phyloP scores from a whole-genome alignment of 2,888 invertebrate species.

The Ommatoiulus sabulosus region DNA sequence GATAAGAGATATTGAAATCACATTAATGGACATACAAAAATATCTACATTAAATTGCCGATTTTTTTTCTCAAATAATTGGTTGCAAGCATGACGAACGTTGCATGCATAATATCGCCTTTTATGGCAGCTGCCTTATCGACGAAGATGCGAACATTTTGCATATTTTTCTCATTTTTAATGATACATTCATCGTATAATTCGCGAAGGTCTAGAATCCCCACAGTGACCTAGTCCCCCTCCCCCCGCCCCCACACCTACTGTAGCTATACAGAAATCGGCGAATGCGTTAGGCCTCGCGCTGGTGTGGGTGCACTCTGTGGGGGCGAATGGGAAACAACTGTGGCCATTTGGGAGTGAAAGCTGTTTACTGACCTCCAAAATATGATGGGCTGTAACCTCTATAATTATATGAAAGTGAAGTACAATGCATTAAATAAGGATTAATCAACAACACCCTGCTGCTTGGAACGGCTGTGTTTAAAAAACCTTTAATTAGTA shows the following conservation, averaged over 20 bases:
- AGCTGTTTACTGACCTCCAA: constrained; percentile 40
- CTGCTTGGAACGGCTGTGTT: constrained; percentile 15
- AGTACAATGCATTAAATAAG: constrained; percentile 24
- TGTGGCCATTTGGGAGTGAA: constrained; percentile 22
- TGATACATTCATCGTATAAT: constrained; percentile 1
- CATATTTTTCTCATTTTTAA: constrained; percentile 11
- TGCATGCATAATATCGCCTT: neutral
- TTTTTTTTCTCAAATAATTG: neutral
- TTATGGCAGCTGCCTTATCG: constrained; percentile 30
- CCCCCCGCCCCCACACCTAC: neutral
- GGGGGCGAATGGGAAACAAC: constrained; percentile 43
- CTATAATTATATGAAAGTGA: constrained; percentile 38
- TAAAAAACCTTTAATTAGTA: constrained; percentile 37
- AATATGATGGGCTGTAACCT: constrained; percentile 40
- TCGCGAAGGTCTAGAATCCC: constrained; percentile 37
- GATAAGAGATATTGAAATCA: neutral
- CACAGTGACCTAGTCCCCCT: constrained; percentile 7
- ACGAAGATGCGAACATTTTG: neutral
- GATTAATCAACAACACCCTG: constrained; percentile 40
- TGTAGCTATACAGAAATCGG: neutral
- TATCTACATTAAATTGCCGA: neutral
- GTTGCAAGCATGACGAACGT: neutral
- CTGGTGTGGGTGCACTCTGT: constrained; percentile 5
- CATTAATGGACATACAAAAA: neutral
- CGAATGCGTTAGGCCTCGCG: neutral